These are phyloP conservation scores for Hippocampus mohnikei DNA, from an alignment of 2,113 vertebrate genomes.

Conservation along the genomic window DNA sequence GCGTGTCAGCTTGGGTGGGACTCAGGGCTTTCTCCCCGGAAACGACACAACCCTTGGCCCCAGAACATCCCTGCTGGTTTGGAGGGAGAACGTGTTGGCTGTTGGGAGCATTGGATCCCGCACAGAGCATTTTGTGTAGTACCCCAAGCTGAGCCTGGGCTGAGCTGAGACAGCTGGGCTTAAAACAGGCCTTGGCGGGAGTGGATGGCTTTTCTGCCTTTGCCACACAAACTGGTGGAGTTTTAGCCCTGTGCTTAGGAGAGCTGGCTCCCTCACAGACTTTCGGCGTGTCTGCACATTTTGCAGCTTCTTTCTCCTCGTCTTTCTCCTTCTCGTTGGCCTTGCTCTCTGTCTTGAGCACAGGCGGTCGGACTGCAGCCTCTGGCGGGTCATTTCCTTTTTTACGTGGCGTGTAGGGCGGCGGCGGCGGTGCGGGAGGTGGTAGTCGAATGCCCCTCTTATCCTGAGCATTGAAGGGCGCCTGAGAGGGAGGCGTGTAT, in stretches of 20 bases:
- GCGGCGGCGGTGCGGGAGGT: constrained; percentile 71
- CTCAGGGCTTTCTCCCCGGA: constrained; percentile 51
- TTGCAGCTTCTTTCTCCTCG: constrained; percentile 43
- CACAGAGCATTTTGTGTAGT: constrained; percentile 71
- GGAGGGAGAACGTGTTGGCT: constrained; percentile 55
- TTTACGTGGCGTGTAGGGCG: constrained; percentile 74
- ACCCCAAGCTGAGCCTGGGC: constrained; percentile 65
- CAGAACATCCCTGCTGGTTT: constrained; percentile 61
- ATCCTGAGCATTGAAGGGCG: constrained; percentile 68
- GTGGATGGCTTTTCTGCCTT: constrained; percentile 56
- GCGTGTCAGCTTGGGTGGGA: constrained; percentile 63
- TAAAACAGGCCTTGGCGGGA: constrained; percentile 66
- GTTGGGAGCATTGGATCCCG: constrained; percentile 62
- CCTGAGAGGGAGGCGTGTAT: constrained; percentile 67
- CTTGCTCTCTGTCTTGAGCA: constrained; percentile 57
- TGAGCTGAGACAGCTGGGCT: constrained; percentile 67
- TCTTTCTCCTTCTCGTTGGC: constrained; percentile 54
- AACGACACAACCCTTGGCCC: constrained; percentile 50
- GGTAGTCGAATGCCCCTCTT: constrained; percentile 70
- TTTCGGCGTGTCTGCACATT: constrained; percentile 54
- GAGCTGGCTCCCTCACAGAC: constrained; percentile 56
- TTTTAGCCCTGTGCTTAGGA: constrained; percentile 65
- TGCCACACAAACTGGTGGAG: constrained; percentile 59
- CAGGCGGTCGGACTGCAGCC: constrained; percentile 49
- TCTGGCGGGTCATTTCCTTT: constrained; percentile 53